Evolutionary conservation across 1,140 invertebrate species (phyloP).

Genomic region (Archivesica marissinica): DNA sequence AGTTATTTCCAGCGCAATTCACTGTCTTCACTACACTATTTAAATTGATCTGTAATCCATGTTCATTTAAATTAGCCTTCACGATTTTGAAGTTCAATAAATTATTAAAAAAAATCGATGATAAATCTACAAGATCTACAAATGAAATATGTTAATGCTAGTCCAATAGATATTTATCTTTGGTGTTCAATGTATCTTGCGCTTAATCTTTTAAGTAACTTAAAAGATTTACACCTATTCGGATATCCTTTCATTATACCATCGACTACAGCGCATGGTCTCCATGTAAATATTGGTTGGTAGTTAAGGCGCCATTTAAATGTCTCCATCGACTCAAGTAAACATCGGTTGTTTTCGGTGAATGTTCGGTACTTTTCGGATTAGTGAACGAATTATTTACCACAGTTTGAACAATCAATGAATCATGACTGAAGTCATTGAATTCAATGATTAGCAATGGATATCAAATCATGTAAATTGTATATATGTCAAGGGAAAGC

Average conservation of each 20-base stretch:
- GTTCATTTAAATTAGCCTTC: neutral
- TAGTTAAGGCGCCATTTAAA: conserved; percentile 63
- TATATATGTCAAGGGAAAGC: too few relatives aligned
- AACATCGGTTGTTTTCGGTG: conserved; percentile 45
- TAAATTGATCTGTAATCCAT: neutral
- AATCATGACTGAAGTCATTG: too few relatives aligned
- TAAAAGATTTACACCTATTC: conserved; percentile 7
- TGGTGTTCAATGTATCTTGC: neutral
- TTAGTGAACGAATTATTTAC: neutral
- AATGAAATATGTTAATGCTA: neutral
- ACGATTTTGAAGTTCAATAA: neutral
- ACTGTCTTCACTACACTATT: neutral
- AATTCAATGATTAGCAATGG: too few relatives aligned
- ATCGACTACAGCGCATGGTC: neutral
- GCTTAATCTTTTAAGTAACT: neutral
- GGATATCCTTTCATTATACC: conserved; percentile 2
- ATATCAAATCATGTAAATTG: too few relatives aligned
- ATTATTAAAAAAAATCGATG: neutral
- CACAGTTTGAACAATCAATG: conserved; percentile 14
- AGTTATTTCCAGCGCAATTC: neutral
- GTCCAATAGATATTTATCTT: conserved; percentile 13
- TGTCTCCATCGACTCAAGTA: conserved; percentile 61
- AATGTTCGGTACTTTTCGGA: conserved; percentile 21
- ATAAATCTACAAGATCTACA: neutral
- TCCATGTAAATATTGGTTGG: conserved; percentile 48